phyloP scores from a whole-genome alignment of 2,888 invertebrate species.

The Drosophila mimica region DNA sequence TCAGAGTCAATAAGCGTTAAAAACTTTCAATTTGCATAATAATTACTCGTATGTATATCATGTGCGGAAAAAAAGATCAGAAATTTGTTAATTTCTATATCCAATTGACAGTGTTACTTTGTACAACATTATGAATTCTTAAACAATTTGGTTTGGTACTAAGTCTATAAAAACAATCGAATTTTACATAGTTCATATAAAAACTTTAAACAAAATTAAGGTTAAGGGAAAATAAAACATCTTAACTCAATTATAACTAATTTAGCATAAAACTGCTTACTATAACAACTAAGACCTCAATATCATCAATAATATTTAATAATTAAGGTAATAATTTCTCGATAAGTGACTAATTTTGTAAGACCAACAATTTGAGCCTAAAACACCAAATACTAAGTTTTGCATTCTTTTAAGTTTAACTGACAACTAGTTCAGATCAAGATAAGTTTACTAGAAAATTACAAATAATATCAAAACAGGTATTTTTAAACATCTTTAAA shows the following conservation, averaged over 20 bases:
- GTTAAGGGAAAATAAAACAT: not conserved
- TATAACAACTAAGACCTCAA: not conserved
- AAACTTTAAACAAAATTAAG: not conserved
- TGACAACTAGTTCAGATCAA: not conserved
- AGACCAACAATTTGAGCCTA: not conserved
- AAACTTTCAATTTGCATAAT: not conserved
- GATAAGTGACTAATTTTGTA: not conserved
- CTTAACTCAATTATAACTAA: not conserved
- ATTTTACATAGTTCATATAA: not conserved
- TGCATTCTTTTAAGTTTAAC: not conserved
- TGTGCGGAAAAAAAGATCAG: too few species aligned
- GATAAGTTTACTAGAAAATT: not conserved
- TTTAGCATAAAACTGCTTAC: not conserved
- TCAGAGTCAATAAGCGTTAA: too few species aligned
- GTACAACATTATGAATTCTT: too few species aligned
- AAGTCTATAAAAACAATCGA: not conserved
- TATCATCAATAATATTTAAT: not conserved
- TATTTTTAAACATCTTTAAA: not conserved
- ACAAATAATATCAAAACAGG: not conserved
- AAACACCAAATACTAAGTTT: not conserved
- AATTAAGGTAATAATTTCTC: not conserved
- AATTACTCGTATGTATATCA: not conserved
- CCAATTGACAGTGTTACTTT: too few species aligned
- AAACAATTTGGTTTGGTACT: not conserved
- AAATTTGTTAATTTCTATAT: too few species aligned